These are phyloP conservation scores for Phania funesta DNA, from an alignment of 2,888 invertebrate species.

Conservation along the genomic window DNA sequence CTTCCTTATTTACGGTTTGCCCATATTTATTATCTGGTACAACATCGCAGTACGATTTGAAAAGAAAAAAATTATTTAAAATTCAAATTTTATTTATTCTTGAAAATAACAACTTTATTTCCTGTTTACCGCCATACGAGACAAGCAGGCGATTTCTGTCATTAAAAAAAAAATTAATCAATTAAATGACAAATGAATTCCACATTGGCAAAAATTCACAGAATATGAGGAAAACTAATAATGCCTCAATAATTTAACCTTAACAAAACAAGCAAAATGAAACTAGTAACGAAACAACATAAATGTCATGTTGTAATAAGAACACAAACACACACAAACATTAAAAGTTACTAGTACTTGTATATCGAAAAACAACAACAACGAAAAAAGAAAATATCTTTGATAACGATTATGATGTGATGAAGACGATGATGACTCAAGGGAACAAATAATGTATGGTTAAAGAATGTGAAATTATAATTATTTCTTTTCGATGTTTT, in stretches of 20 bases:
- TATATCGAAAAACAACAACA: not conserved
- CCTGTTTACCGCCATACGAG: constrained; percentile 45
- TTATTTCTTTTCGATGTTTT: not conserved
- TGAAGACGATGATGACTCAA: constrained; percentile 46
- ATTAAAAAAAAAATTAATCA: constrained; percentile 40
- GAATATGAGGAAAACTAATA: constrained; percentile 57
- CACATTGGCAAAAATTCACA: constrained; percentile 54
- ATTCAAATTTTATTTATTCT: constrained; percentile 28
- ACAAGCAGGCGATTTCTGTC: not conserved
- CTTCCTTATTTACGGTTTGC: constrained; percentile 17
- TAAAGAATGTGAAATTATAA: constrained; percentile 49
- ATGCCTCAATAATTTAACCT: constrained; percentile 65
- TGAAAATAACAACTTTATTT: constrained; percentile 47
- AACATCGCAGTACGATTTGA: constrained; percentile 27
- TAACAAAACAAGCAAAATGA: constrained; percentile 39
- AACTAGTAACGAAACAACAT: constrained; percentile 35
- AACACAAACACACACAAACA: too few species aligned
- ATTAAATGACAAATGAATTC: constrained; percentile 59
- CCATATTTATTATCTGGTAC: constrained; percentile 17
- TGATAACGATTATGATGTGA: constrained; percentile 38
- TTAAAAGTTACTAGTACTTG: constrained; percentile 57
- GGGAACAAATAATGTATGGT: constrained; percentile 45
- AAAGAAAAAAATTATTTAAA: constrained; percentile 29
- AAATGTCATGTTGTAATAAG: constrained; percentile 64
- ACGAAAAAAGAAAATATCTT: not conserved